Base-by-base conservation (phyloP, 2,797 vertebrate species). In the Benthosema pterotum region DNA sequence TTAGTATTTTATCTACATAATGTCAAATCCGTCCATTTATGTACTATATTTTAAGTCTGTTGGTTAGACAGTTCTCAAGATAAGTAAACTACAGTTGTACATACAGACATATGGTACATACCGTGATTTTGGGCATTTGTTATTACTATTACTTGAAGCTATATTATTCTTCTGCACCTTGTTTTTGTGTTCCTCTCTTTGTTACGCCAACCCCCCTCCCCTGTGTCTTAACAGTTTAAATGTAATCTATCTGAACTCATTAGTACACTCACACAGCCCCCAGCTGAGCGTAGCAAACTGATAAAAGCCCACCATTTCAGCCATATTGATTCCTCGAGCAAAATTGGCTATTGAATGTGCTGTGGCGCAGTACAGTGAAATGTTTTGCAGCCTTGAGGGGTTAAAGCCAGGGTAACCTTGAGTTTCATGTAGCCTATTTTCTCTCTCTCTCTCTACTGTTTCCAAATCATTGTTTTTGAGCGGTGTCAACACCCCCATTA, bases 231-330 rank as follows among this genome's bases (percentile, higher is more conserved):
- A 79, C 79, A 88, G 83, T 89, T 91, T 84, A 85, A 89, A 89
- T 90, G 69, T 85, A 90, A 91, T 90, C 82, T 81, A 82, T 75
- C 78, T 58, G 70, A 91, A 82, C 85, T 82, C 87, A 90, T 91
- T 87, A 89, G 84, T 84, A 67, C 60, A 42, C 74, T 85, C 83
- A 83, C 82, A 86, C 22, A 57, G 87, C 88, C 88, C 80, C 80
- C 71, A 90, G 90, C 87, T 77, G 68, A 86, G 89, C 89, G 90
- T 89, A 91, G 79, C 87, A 84, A n/a, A 91, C 84, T 89, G 90
- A 89, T 91, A 91, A 91, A 89, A 83, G 80, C 75, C 87, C 82
- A 88, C 91, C 90, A 92, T 90, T 90, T 93, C 91, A 92, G 81
- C 88, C 77, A 87, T 92, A 93, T 93, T 92, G 91, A 93, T 93